Evolutionary conservation across 2,888 invertebrate genomes (phyloP).

Genomic region (Dione juno): DNA sequence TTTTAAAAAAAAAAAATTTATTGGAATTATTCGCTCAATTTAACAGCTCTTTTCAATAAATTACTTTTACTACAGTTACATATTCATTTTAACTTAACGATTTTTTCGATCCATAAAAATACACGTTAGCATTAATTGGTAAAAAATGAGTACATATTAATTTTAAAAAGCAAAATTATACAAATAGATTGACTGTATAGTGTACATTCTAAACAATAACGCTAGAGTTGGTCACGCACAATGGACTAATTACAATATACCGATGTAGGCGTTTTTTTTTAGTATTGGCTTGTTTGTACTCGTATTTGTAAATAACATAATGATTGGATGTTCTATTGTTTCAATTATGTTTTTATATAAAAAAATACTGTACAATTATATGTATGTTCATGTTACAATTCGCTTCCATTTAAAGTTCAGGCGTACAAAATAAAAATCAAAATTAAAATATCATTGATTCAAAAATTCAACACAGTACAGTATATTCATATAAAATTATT

Average conservation of each 20-base stretch:
- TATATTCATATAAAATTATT: too few relatives aligned
- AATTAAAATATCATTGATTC: too few relatives aligned
- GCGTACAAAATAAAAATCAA: too few relatives aligned
- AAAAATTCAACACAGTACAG: too few relatives aligned
- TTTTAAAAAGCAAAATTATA: not conserved
- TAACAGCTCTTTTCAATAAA: not conserved
- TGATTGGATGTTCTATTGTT: not conserved
- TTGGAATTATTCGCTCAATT: not conserved
- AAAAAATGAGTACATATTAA: not conserved
- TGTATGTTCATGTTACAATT: too few relatives aligned
- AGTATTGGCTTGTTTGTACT: not conserved
- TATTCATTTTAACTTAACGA: not conserved
- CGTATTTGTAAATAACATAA: not conserved
- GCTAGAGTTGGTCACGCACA: not conserved
- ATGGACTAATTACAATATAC: not conserved
- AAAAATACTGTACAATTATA: too few relatives aligned
- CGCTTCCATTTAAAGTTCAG: too few relatives aligned
- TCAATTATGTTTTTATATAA: not conserved
- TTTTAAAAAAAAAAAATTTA: too few relatives aligned
- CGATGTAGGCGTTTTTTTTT: not conserved
- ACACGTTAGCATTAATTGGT: not conserved
- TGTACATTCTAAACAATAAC: not conserved
- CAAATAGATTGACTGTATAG: not conserved
- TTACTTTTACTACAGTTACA: not conserved
- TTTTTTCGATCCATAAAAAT: not conserved